Conservation (phyloP, 1,140 invertebrate species). For the Diplogasteroides magnus region DNA sequence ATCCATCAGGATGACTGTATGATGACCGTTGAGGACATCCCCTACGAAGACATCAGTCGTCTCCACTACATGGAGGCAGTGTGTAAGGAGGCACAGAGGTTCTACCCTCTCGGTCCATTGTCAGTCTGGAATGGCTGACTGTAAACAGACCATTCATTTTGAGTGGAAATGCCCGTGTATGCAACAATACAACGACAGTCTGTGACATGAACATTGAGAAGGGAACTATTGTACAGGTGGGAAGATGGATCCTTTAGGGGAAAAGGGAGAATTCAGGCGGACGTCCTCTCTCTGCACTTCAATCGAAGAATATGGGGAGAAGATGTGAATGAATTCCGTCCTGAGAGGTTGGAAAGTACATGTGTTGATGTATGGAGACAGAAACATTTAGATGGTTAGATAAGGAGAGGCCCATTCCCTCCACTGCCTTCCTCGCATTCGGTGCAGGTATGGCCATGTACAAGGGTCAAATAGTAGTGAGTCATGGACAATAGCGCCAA, state of each 20-base stretch:
- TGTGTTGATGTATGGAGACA: no score
- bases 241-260: no score
- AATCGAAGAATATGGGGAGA: conserved; percentile 53
- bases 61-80: conserved; percentile 49
- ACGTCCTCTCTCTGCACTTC: conserved; percentile 56
- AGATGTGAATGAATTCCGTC: conserved; percentile 31
- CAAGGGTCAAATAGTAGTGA: no score
- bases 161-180: conserved; percentile 38
- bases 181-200: conserved; percentile 45
- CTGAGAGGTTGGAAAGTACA: conserved; percentile 23
- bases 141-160: no score
- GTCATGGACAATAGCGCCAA: no score
- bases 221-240: conserved; percentile 52
- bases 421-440: conserved; percentile 39
- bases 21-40: conserved; percentile 20
- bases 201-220: conserved; percentile 50
- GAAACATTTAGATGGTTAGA: no score
- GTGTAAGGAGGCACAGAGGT: conserved; percentile 39
- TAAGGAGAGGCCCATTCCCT: no score
- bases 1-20: not conserved
- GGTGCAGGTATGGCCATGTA: no score
- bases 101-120: conserved; percentile 42
- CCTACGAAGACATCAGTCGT: conserved; percentile 43
- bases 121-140: conserved; percentile 20
- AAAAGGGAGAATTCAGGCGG: no score